Evolutionary conservation across 2,888 invertebrate genomes (phyloP).

Genomic region (Athetis lepigone): DNA sequence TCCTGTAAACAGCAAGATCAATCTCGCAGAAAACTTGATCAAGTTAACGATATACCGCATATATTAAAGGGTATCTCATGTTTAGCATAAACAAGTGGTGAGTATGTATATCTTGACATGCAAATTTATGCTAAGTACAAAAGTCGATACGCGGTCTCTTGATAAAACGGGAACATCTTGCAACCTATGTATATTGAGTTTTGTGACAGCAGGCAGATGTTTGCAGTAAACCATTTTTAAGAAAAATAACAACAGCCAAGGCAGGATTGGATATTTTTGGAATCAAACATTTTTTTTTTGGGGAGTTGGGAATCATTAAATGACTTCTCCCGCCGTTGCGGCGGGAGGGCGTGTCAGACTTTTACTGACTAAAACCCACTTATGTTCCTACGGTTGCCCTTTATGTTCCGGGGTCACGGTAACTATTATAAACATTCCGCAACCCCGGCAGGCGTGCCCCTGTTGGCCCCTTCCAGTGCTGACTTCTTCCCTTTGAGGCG

Average conservation of each 20-base stretch:
- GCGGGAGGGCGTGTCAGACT: too few relatives aligned
- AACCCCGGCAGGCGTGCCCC: too few relatives aligned
- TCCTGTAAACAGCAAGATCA: constrained; percentile 38
- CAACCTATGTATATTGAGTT: constrained; percentile 55
- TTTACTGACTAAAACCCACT: too few relatives aligned
- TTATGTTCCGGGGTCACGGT: too few relatives aligned
- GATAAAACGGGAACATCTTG: constrained; percentile 60
- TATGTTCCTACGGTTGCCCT: too few relatives aligned
- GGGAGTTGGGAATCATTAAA: too few relatives aligned
- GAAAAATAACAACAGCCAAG: not conserved
- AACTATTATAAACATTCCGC: too few relatives aligned
- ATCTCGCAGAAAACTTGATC: constrained; percentile 58
- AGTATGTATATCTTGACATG: constrained; percentile 79
- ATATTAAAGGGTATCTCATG: constrained; percentile 73
- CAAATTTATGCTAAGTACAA: constrained; percentile 88
- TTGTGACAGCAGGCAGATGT: constrained; percentile 29
- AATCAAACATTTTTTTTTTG: too few relatives aligned
- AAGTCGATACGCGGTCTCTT: constrained; percentile 83
- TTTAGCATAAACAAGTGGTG: constrained; percentile 76
- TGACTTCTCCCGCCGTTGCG: too few relatives aligned
- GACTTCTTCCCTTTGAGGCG: too few relatives aligned
- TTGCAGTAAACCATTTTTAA: constrained; percentile 23
- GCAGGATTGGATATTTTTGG: too few relatives aligned
- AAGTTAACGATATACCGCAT: constrained; percentile 69
- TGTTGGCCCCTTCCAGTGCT: too few relatives aligned